Evolutionary conservation across 2,888 invertebrate species (phyloP).

Genomic region (Cabera pusaria): DNA sequence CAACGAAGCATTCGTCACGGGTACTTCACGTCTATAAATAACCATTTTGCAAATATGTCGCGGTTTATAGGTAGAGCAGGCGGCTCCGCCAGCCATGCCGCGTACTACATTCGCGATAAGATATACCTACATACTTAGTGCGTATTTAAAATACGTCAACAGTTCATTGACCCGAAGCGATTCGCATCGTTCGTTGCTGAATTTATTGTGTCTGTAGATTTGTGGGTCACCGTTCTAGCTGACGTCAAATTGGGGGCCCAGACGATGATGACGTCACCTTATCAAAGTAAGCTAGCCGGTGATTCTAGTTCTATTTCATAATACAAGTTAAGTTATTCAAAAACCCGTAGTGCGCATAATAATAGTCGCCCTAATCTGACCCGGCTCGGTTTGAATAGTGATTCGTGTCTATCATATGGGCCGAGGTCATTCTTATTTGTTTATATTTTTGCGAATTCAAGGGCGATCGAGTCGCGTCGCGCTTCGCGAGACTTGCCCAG

Average conservation of each 20-base stretch:
- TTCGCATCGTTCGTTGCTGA: conserved; percentile 75
- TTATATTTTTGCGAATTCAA: conserved; percentile 74
- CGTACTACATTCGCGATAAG: conserved; percentile 78
- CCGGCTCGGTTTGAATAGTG: conserved; percentile 64
- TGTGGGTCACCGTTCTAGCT: conserved; percentile 78
- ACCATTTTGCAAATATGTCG: conserved; percentile 68
- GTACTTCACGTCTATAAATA: conserved; percentile 71
- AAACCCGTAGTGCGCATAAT: conserved; percentile 66
- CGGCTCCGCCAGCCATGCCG: conserved; percentile 61
- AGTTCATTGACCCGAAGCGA: conserved; percentile 75
- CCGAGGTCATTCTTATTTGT: conserved; percentile 78
- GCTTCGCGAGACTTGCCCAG: conserved; percentile 6
- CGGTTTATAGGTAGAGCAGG: conserved; percentile 44
- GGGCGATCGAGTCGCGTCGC: conserved; percentile 46
- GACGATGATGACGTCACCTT: conserved; percentile 71
- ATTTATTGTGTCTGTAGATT: conserved; percentile 83
- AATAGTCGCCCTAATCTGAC: conserved; percentile 76
- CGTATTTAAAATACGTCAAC: conserved; percentile 81
- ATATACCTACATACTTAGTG: conserved; percentile 58
- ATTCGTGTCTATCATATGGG: conserved; percentile 68
- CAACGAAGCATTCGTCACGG: conserved; percentile 59
- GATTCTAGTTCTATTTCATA: conserved; percentile 71
- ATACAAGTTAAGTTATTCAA: conserved; percentile 52
- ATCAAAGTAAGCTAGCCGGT: conserved; percentile 66
- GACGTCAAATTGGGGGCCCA: conserved; percentile 75